Base-by-base conservation (phyloP, 1,140 invertebrate genomes). In the Drosophila hydei region DNA sequence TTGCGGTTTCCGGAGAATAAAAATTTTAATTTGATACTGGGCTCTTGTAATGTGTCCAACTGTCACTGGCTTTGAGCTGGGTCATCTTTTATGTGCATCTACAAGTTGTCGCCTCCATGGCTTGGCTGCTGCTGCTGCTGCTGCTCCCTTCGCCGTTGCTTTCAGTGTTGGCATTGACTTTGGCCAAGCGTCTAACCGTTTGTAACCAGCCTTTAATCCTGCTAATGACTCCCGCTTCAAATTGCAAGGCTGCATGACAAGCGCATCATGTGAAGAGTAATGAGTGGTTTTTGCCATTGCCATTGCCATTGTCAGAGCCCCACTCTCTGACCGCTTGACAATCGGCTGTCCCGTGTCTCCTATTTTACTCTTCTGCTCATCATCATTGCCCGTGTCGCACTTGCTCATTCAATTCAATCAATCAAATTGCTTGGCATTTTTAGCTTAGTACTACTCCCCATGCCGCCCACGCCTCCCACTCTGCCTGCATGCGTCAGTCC, bases 351-450 rank as follows among this genome's bases (percentile, higher is more conserved):
- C 25, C 11, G 18, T 56, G 25, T 25, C 30, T 25, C 19, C 25
- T 12, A 14, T 43, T 40, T 7, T n/a, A 11, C 45, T 48, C 21
- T 4, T 30, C 45, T 23, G 14, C 7, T 47, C 36, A 42, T 55
- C 43, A 70, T 64, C 43, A 71, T 71, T 71, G 60, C 55, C 33
- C 60, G 43, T 81, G 33, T 75, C 50, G 54, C 62, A 47, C 60
- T 11, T 67, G 54, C 50, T 67, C 69, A 38, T 81, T 77, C 79
- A 81, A 81, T 85, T 81, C 81, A 85, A 85, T 85, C 81, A 87
- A 85, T 85, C 81, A 85, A 87, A 77, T 77, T 75, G 81, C 59
- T 62, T 80, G 70, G 48, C 70, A 65, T 59, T 72, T 64, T 56
- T 56, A 52, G 68, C 61, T 64, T 56, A 36, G 23, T 56, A 64